Conservation (phyloP, 1,140 invertebrate species). For the Mesaphorura yosii region DNA sequence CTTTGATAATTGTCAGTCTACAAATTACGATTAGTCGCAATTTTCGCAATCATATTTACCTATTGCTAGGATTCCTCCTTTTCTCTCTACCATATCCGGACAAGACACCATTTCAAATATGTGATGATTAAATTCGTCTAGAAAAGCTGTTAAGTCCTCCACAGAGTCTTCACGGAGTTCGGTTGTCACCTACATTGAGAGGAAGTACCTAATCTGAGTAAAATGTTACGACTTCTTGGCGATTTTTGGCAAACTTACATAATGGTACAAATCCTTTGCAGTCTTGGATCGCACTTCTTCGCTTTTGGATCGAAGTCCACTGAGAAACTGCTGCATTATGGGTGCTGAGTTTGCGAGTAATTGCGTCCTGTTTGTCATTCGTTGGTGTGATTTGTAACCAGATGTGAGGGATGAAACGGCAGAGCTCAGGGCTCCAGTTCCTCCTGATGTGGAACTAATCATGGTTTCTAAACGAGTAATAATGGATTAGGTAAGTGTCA, state of each 20-base stretch:
- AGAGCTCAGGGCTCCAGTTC: no score
- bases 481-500: no score
- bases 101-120: constrained; percentile 93
- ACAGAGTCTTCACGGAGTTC: constrained; percentile 82
- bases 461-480: no score
- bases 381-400: no score
- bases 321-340: constrained; percentile 65
- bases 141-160: constrained; percentile 76
- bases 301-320: constrained; percentile 74
- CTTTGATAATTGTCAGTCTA: no score
- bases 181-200: constrained; percentile 49
- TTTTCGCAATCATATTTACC: constrained; percentile 54
- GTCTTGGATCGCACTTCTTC: constrained; percentile 72
- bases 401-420: no score
- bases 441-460: no score
- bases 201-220: constrained; percentile 6
- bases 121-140: constrained; percentile 90
- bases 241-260: constrained; percentile 45
- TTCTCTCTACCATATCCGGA: constrained; percentile 83
- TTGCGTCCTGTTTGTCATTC: neutral
- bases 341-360: constrained; percentile 26
- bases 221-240: neutral
- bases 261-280: constrained; percentile 74
- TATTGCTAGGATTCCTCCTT: constrained; percentile 88
- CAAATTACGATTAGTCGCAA: no score